phyloP scores from a whole-genome alignment of 2,888 invertebrate species.

The Phaedon cochleariae region DNA sequence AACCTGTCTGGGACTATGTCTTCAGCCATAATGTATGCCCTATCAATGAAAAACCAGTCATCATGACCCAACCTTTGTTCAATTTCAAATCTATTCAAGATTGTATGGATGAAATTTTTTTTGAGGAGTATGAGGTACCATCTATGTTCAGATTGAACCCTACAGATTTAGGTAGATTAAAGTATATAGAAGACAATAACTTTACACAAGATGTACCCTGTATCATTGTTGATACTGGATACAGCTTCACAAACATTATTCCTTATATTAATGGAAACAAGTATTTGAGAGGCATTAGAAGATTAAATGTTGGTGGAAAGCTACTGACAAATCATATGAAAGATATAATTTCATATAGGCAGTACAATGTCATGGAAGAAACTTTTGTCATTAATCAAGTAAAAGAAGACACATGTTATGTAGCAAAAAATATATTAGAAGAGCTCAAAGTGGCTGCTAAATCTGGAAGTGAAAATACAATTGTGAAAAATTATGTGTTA shows the following conservation, averaged over 20 bases:
- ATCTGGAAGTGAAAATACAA: slow-evolving; percentile 71
- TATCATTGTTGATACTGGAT: slow-evolving; percentile 92
- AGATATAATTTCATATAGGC: slow-evolving; percentile 95
- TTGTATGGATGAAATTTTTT: slow-evolving; percentile 93
- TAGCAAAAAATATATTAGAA: slow-evolving; percentile 81
- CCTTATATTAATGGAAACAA: slow-evolving; percentile 81
- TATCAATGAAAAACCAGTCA: slow-evolving; percentile 78
- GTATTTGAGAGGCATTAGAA: slow-evolving; percentile 72
- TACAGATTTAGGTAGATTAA: slow-evolving; percentile 72
- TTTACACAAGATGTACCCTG: slow-evolving; percentile 47
- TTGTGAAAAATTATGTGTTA: slow-evolving; percentile 89
- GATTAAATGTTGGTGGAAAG: slow-evolving; percentile 97
- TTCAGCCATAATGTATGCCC: slow-evolving; percentile 88
- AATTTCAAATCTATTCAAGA: slow-evolving; percentile 94
- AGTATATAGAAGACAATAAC: slow-evolving; percentile 43
- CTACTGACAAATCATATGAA: slow-evolving; percentile 94
- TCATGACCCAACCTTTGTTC: slow-evolving; percentile 93
- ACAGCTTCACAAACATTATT: slow-evolving; percentile 93
- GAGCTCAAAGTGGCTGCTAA: slow-evolving; percentile 78
- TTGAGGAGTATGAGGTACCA: slow-evolving; percentile 95
- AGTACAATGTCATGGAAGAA: slow-evolving; percentile 98
- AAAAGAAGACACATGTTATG: slow-evolving; percentile 97
- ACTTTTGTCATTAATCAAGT: slow-evolving; percentile 98
- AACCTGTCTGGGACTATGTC: slow-evolving; percentile 95
- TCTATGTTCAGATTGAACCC: slow-evolving; percentile 82